Conservation (phyloP, 2,888 invertebrate species). For the Phrixothrix hirtus region DNA sequence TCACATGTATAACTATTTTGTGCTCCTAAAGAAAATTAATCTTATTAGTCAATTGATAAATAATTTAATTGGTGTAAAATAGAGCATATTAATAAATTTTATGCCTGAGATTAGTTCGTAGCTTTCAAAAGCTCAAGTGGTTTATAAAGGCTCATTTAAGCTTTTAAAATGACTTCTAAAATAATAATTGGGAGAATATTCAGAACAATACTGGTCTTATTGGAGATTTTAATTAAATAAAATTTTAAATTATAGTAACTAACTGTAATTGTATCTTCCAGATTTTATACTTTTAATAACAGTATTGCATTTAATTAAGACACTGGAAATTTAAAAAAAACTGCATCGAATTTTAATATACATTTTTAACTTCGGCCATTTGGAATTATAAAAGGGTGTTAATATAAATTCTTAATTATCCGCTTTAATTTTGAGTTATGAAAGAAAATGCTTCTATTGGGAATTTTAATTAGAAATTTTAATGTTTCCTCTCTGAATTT, state of each 20-base stretch:
- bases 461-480: slow-evolving; percentile 9
- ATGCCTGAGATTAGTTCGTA: slow-evolving; percentile 9
- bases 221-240: slow-evolving; percentile 7
- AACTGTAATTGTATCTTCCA: slow-evolving; percentile 9
- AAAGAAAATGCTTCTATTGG: slow-evolving; percentile 10
- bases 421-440: slow-evolving; percentile 11
- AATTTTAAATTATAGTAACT: slow-evolving; percentile 8
- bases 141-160: slow-evolving; percentile 12
- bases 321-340: no score
- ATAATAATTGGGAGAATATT: no score
- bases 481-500: no score
- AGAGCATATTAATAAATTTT: no score
- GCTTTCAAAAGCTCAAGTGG: slow-evolving; percentile 19
- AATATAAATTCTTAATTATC: slow-evolving; percentile 33
- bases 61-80: no score
- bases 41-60: no score
- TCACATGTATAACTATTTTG: no score
- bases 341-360: slow-evolving; percentile 14
- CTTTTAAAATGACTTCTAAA: background rate
- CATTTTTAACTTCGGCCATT: slow-evolving; percentile 9
- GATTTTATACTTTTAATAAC: slow-evolving; percentile 16
- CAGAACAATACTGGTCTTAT: no score
- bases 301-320: slow-evolving; percentile 20
- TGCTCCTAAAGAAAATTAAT: no score
- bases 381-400: slow-evolving; percentile 16